Conservation (phyloP, 2,888 invertebrate species). For the Tenthredo notha region DNA sequence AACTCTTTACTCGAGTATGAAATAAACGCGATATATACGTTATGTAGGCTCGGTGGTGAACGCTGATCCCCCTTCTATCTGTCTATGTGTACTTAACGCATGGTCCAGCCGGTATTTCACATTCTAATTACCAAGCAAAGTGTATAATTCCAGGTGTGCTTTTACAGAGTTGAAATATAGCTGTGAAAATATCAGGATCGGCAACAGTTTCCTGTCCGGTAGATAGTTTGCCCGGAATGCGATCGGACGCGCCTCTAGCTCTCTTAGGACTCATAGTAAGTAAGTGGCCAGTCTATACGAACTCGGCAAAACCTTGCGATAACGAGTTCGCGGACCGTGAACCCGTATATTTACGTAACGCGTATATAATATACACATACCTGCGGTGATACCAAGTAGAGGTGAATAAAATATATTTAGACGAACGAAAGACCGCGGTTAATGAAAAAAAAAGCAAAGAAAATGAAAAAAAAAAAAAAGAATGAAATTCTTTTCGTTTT, state of each 20-base stretch:
- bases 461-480: not conserved
- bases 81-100: not conserved
- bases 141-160: not conserved
- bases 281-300: not conserved
- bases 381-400: not conserved
- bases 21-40: not conserved
- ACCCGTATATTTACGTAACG: slow-evolving; percentile 23
- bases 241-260: slow-evolving; percentile 45
- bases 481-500: not conserved
- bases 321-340: slow-evolving; percentile 48
- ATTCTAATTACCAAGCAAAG: slow-evolving; percentile 39
- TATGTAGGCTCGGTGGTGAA: not conserved
- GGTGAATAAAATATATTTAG: not conserved
- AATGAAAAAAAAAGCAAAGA: not conserved
- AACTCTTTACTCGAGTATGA: not conserved
- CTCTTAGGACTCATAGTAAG: not conserved
- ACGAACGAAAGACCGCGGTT: too few relatives aligned
- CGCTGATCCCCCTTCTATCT: not conserved
- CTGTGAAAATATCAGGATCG: slow-evolving; percentile 1
- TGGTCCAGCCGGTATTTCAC: slow-evolving; percentile 16
- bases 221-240: slow-evolving; percentile 40
- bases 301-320: slow-evolving; percentile 40
- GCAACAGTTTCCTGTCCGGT: slow-evolving; percentile 14
- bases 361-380: not conserved
- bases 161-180: not conserved